Evolutionary conservation across 2,888 invertebrate species (phyloP).

Genomic region (Sisyra terminalis): DNA sequence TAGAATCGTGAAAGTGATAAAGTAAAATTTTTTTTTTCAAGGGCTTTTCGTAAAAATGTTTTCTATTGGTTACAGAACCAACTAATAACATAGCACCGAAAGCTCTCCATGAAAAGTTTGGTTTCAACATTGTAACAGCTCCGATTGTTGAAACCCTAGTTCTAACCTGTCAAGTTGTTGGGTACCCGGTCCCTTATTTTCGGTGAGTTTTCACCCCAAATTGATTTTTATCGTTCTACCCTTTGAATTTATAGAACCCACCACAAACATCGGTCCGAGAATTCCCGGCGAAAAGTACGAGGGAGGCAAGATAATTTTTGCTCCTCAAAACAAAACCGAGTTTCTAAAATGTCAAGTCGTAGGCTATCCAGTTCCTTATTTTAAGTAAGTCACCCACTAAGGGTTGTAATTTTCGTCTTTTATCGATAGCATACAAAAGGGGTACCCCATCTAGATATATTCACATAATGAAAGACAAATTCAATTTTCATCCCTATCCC

Average conservation of each 20-base stretch:
- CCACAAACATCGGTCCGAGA: constrained; percentile 43
- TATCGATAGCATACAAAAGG: background rate
- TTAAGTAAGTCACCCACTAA: constrained; percentile 41
- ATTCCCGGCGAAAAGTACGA: constrained; percentile 28
- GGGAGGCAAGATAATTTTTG: constrained; percentile 19
- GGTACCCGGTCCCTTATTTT: constrained; percentile 55
- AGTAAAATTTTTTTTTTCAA: too few species aligned
- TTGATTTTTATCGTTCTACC: background rate
- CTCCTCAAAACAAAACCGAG: constrained; percentile 24
- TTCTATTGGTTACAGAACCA: constrained; percentile 26
- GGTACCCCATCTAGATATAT: background rate
- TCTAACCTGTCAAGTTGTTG: constrained; percentile 56
- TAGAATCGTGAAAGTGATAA: too few species aligned
- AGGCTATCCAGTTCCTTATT: constrained; percentile 49
- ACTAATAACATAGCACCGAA: constrained; percentile 45
- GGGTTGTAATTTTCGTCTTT: background rate
- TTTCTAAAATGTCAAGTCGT: constrained; percentile 51
- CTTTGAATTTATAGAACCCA: constrained; percentile 38
- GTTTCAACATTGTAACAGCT: constrained; percentile 2
- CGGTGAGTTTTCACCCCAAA: constrained; percentile 36
- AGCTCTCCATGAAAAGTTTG: constrained; percentile 26
- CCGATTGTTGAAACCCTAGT: constrained; percentile 25
- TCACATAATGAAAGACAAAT: background rate
- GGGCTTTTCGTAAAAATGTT: background rate
- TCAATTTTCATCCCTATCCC: background rate